Conservation (phyloP, 1,140 invertebrate species). For the Limonius californicus region DNA sequence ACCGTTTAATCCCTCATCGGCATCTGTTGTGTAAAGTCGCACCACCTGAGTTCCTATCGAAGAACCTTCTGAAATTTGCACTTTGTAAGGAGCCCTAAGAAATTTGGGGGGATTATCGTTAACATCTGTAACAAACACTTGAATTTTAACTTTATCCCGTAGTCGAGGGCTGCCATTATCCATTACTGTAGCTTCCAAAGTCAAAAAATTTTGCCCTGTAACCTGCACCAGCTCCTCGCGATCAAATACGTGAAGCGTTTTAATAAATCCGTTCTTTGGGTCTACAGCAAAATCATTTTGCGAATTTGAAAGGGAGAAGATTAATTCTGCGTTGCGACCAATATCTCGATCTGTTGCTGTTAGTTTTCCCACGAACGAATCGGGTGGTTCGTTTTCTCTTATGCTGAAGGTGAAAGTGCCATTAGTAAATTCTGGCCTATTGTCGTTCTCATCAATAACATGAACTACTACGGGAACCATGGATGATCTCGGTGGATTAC, state of each 20-base stretch:
- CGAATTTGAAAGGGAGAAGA: conserved; percentile 72
- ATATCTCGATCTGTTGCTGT: conserved; percentile 86
- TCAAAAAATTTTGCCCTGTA: conserved; percentile 73
- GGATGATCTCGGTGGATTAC: conserved; percentile 69
- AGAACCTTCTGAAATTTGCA: conserved; percentile 81
- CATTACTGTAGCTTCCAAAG: conserved; percentile 77
- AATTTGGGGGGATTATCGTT: conserved; percentile 93
- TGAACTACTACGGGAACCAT: conserved; percentile 84
- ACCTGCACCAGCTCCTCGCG: conserved; percentile 75
- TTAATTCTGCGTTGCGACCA: conserved; percentile 86
- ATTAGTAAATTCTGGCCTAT: conserved; percentile 84
- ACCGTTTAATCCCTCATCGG: conserved; percentile 87
- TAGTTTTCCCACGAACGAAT: conserved; percentile 87
- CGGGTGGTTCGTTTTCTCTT: conserved; percentile 81
- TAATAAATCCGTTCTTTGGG: conserved; percentile 87
- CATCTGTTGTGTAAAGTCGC: conserved; percentile 79
- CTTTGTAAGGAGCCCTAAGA: conserved; percentile 73
- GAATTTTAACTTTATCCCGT: conserved; percentile 83
- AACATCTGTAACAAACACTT: conserved; percentile 82
- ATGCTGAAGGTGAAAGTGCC: conserved; percentile 80
- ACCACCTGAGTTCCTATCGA: conserved; percentile 74
- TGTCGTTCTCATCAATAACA: conserved; percentile 95
- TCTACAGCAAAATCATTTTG: conserved; percentile 86
- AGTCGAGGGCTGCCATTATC: conserved; percentile 82
- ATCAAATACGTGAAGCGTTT: conserved; percentile 80